Base-by-base conservation (phyloP, 2,113 vertebrate species). In the Tor tambroides region DNA sequence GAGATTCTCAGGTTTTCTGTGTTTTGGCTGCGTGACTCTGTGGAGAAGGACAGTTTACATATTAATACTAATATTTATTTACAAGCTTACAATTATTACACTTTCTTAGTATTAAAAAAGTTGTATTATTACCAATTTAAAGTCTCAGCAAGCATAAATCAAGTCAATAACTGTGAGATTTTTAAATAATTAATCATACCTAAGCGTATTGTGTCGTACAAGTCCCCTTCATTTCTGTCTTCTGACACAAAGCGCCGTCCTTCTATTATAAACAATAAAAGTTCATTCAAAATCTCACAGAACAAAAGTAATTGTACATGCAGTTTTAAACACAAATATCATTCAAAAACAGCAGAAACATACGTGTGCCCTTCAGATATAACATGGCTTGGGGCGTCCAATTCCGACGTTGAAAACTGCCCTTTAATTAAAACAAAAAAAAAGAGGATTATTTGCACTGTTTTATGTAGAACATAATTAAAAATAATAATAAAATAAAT, bases 371-470 rank as follows among this genome's bases (percentile, higher is more conserved):
- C 94, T 98, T 99, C 46, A 99, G 93, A 87, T 99, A 99, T 56
- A 99, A 93, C 96, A 99, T 99, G 1, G 98, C 97, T 90, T 99
- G 98, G 0, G 98, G 97, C 15, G 97, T 98, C 98, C 98, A 99
- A 91, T 99, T 99, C 85, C 97, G 96, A 83, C 96, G 94, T 89
- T 97, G 96, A 65, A 97, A 95, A 49, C 94, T 93, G 86, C 85
- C 90, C 98, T 99, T 81, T 21, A 61, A 23, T 71, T 35, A 1
- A 11, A 72, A 79, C 56, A 89, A 41, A 46, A 65, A 56, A 30
- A 85, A 85, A 51, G 49, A 72, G 2, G 9, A 12, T 28, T 82
- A 79, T 30, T 5, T 0, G 0, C 17, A 49, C 3, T 9, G 8
- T 38, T 32, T 35, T 23, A 38, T 32, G 1, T 30, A 77, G 11